Conservation (phyloP, 2,888 invertebrate species). For the Charanyca ferruginea region DNA sequence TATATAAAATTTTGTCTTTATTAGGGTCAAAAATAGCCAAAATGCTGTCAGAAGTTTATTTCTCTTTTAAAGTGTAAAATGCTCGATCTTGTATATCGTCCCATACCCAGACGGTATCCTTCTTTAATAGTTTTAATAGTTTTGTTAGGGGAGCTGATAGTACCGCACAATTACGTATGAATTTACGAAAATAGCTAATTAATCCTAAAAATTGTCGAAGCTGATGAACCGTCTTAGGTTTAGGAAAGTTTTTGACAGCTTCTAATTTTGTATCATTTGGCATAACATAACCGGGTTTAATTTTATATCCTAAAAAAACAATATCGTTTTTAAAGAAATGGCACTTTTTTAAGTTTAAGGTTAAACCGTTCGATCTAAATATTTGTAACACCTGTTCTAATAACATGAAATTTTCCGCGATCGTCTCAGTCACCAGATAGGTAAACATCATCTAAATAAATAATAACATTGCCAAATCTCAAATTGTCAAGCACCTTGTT, state of each 20-base stretch:
- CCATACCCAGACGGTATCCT: neutral
- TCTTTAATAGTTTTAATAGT: neutral
- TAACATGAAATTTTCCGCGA: neutral
- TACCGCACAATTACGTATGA: no score
- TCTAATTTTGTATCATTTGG: neutral
- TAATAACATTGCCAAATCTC: neutral
- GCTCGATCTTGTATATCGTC: neutral
- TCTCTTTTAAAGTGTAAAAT: no score
- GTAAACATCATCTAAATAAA: conserved; percentile 7
- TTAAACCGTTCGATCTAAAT: neutral
- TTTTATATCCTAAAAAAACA: neutral
- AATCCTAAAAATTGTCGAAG: no score
- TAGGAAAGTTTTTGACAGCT: no score
- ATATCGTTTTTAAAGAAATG: conserved; percentile 1
- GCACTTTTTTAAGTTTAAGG: neutral
- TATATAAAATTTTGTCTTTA: neutral
- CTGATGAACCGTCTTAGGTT: no score
- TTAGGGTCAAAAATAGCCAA: neutral
- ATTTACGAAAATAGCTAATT: no score
- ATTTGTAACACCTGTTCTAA: neutral
- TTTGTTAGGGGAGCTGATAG: neutral
- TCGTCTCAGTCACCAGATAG: neutral
- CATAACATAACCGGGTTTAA: neutral
- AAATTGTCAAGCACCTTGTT: no score
- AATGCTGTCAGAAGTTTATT: neutral